Conservation (phyloP, 2,888 invertebrate species). For the Conistra vaccinii region DNA sequence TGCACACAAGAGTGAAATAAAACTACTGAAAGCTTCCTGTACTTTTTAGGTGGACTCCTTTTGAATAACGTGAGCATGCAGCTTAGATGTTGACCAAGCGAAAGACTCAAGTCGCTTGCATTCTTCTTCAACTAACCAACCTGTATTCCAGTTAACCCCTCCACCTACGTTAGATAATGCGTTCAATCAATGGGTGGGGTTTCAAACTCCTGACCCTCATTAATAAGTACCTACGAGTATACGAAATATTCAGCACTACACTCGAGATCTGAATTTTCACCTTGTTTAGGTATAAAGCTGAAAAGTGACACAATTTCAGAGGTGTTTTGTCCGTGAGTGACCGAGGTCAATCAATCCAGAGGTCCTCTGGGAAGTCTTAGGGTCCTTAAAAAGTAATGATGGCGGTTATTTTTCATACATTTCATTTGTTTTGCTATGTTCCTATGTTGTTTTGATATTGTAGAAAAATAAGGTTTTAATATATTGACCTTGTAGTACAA, state of each 20-base stretch:
- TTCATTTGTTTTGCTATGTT: constrained; percentile 8
- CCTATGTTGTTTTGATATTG: background rate
- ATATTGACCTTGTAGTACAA: background rate
- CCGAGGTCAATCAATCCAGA: background rate
- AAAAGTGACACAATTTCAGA: constrained; percentile 9
- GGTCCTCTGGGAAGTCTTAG: constrained; percentile 44
- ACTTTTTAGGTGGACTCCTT: background rate
- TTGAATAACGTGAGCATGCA: too few relatives aligned
- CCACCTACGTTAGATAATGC: background rate
- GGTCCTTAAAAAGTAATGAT: constrained; percentile 26
- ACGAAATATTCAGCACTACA: background rate
- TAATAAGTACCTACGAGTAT: too few relatives aligned
- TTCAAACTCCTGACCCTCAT: background rate
- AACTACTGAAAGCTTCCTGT: background rate
- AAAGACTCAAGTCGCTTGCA: background rate
- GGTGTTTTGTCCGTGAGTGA: background rate
- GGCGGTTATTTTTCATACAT: constrained; percentile 20
- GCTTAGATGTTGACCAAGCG: too few relatives aligned
- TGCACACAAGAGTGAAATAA: constrained; percentile 1
- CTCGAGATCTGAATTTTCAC: background rate
- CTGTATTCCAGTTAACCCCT: too few relatives aligned
- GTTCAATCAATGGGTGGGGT: background rate
- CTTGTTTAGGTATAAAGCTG: background rate
- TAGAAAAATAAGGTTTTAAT: background rate
- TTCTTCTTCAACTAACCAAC: too few relatives aligned